Evolutionary conservation across 2,888 invertebrate species (phyloP), one percentile per base, ranked within the genome.

Genomic region (Agrochola macilenta): DNA sequence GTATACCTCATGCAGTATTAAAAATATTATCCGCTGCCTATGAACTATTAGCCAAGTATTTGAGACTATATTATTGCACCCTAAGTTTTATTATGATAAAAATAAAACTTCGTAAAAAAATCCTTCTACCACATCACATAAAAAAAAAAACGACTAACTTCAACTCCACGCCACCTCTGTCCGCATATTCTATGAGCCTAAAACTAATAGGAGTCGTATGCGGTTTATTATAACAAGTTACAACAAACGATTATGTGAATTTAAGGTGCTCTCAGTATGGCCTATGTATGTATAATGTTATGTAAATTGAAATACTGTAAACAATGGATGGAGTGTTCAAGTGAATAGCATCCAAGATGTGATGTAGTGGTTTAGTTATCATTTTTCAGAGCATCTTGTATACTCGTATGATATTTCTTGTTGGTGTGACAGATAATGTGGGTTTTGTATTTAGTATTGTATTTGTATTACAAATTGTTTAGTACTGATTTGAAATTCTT

Each of bases 141-240:
- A 61, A 61, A 1, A 52, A 39, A 46, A 17, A 5, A 63, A 2
- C 0, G 1, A 30, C 0, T 0, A 61, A 70, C 43, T n/a, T 78
- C 87, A 30, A 82, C 78, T 83, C 88, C 74, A 73, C 46, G 54
- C 54, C 61, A 74, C 82, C 87, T 14, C 69, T 85, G 74, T 83
- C 88, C 76, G 63, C 72, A 89, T 85, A 87, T 88, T 90, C 84
- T 89, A 86, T 89, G 90, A 83, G 83, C 86, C 89, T 89, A 87
- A 92, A 92, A 91, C 91, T 92, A 90, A 89, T 89, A 89, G 87
- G 87, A 89, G 87, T 87, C 87, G 87, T 90, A 90, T 90, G 91
- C 89, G 91, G 92, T 92, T 92, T 92, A 92, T 92, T 91, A 91
- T 90, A 90, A 91, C 90, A 90, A 91, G 89, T 92, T 89, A 87